phyloP scores from a whole-genome alignment of 2,113 vertebrate species.

The Pavo muticus region DNA sequence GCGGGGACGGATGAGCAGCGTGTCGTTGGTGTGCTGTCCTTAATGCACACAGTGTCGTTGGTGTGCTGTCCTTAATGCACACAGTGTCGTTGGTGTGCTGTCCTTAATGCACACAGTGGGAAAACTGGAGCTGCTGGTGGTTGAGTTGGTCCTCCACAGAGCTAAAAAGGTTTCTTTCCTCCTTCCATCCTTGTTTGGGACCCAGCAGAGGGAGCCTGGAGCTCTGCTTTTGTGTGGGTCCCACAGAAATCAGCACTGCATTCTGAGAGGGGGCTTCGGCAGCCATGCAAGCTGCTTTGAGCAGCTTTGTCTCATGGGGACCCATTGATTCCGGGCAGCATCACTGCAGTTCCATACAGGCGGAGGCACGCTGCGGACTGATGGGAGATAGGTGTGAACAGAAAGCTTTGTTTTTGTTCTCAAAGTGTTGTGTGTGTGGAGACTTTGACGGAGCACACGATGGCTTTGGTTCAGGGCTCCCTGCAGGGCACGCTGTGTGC shows the following conservation, averaged over 20 bases:
- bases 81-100: neutral
- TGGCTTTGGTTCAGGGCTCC: neutral
- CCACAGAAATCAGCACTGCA: neutral
- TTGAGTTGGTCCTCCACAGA: neutral
- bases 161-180: neutral
- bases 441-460: neutral
- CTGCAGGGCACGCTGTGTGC: accelerated
- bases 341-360: neutral
- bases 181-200: accelerated
- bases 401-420: neutral
- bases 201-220: slow-evolving; percentile 55
- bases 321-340: neutral
- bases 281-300: neutral
- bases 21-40: neutral
- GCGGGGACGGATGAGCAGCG: accelerated
- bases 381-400: neutral
- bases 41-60: too few species aligned
- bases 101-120: accelerated
- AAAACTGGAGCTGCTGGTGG: neutral
- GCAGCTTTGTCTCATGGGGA: neutral
- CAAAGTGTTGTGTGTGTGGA: neutral
- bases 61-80: too few species aligned
- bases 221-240: neutral
- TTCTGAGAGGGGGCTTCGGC: neutral
- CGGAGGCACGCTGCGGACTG: accelerated